Base-by-base conservation (phyloP, 2,888 invertebrate species). In the Zonitis immaculata region DNA sequence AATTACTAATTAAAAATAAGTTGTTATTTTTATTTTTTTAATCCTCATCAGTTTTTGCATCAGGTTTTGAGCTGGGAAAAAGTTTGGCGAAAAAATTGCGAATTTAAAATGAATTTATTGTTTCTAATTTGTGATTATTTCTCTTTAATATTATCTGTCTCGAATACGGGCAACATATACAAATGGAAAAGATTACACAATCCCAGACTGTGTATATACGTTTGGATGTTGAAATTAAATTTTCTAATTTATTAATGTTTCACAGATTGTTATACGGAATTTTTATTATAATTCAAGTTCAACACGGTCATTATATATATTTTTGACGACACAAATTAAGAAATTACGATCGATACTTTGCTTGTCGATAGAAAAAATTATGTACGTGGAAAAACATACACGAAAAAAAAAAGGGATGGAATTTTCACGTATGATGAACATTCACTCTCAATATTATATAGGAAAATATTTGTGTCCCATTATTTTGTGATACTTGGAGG, bases 401-500 rank as follows among this genome's bases (percentile, higher is more conserved):
- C 8, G 22, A n/a, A 11, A 44, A 9, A 35, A 35, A 16, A 35
- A 35, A 35, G 35, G 16, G 14, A 35, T 18, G 35, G 14, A 35
- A 18, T 16, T 35, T 18, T 35, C 35, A 35, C 35, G 35, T 35
- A 35, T 35, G 16, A 3, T 6, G 3, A 9, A 9, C 9, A 44
- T 27, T 26, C 44, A 1, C 43, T 12, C 25, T n/a, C 44, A 22
- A 25, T 8, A 46, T 30, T n/a, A 20, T 18, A 6, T 18, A 27
- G 16, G 14, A 46, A 18, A 44, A 46, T 51, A 47, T 57, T 55
- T 52, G 57, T 58, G 55, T 18, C 14, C 32, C 35, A 18, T 18
- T 58, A 57, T 60, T 60, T 65, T 65, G 65, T 65, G 64, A 64
- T 66, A 63, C 64, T 62, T 60, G 6, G 14, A 18, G 18, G 18